These are phyloP conservation scores for Plumapathes pennacea DNA, from an alignment of 92 coral and sea anemone species.

Conservation along the genomic window DNA sequence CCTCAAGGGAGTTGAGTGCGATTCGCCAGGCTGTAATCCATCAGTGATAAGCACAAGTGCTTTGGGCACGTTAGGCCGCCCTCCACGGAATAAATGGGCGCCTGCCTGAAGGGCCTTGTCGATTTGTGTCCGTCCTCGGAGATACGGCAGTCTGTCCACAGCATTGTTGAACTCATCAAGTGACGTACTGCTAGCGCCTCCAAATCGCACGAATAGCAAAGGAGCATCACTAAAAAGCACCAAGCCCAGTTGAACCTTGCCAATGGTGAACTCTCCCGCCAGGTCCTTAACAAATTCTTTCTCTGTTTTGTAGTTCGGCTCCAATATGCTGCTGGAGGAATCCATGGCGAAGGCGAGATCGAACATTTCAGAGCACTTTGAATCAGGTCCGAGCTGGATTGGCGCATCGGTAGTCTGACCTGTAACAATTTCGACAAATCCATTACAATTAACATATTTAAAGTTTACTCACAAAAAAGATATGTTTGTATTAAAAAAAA, in stretches of 20 bases:
- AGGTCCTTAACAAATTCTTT: constrained; percentile 65
- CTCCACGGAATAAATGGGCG: constrained; percentile 19
- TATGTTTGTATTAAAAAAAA: too few species aligned
- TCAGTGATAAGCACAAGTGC: constrained; percentile 61
- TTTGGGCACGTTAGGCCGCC: constrained; percentile 27
- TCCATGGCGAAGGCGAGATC: constrained; percentile 83
- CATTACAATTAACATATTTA: too few species aligned
- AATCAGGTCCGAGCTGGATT: neutral
- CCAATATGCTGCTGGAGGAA: constrained; percentile 74
- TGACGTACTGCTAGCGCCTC: constrained; percentile 50
- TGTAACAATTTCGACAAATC: too few species aligned
- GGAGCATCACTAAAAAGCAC: constrained; percentile 66
- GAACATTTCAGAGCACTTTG: constrained; percentile 44
- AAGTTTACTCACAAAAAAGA: too few species aligned
- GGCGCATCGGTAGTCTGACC: too few species aligned
- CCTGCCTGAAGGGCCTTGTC: constrained; percentile 50
- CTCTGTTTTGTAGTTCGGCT: constrained; percentile 53
- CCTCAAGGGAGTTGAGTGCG: constrained; percentile 50
- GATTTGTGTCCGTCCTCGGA: constrained; percentile 67
- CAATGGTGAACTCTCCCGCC: constrained; percentile 48
- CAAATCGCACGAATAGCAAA: constrained; percentile 43
- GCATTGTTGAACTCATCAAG: constrained; percentile 29
- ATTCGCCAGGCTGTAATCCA: constrained; percentile 58
- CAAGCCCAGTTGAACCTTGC: constrained; percentile 57
- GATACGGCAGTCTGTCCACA: constrained; percentile 58